These are phyloP conservation scores for Dicycla oo DNA, from an alignment of 2,888 invertebrate genomes.

Conservation along the genomic window DNA sequence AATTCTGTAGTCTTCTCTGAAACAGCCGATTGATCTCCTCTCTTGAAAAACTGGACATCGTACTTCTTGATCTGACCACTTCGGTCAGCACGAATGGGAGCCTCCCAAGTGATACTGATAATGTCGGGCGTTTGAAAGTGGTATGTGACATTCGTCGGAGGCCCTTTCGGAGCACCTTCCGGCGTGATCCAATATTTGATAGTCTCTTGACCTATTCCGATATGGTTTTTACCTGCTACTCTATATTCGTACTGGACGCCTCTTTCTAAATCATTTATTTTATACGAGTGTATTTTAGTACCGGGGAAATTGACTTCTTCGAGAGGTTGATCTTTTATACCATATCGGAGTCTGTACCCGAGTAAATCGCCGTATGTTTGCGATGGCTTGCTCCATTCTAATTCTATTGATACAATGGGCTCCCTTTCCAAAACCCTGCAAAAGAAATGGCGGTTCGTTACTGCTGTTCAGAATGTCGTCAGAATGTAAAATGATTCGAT, in stretches of 20 bases:
- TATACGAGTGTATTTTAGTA: constrained; percentile 92
- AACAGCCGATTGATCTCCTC: constrained; percentile 95
- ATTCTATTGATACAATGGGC: constrained; percentile 96
- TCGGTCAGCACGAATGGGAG: constrained; percentile 95
- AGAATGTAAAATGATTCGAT: constrained; percentile 50
- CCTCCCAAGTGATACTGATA: constrained; percentile 97
- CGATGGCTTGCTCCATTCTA: constrained; percentile 97
- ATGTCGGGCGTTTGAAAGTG: constrained; percentile 98
- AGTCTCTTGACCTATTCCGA: constrained; percentile 98
- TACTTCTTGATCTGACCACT: constrained; percentile 98
- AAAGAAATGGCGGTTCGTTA: constrained; percentile 64
- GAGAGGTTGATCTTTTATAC: constrained; percentile 95
- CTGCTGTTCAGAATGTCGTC: constrained; percentile 41
- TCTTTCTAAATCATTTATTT: constrained; percentile 95
- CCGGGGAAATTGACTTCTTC: constrained; percentile 93
- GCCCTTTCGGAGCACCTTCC: constrained; percentile 97
- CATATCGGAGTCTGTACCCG: constrained; percentile 96
- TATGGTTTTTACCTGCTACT: constrained; percentile 98
- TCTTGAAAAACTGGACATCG: constrained; percentile 97
- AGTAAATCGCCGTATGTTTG: constrained; percentile 97
- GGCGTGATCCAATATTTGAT: constrained; percentile 98
- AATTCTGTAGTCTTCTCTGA: constrained; percentile 94
- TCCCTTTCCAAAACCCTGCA: constrained; percentile 95
- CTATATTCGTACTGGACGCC: constrained; percentile 99
- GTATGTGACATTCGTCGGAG: constrained; percentile 95